Conservation (phyloP, 2,797 vertebrate genomes). For the Tokudaia tokunoshimensis region DNA sequence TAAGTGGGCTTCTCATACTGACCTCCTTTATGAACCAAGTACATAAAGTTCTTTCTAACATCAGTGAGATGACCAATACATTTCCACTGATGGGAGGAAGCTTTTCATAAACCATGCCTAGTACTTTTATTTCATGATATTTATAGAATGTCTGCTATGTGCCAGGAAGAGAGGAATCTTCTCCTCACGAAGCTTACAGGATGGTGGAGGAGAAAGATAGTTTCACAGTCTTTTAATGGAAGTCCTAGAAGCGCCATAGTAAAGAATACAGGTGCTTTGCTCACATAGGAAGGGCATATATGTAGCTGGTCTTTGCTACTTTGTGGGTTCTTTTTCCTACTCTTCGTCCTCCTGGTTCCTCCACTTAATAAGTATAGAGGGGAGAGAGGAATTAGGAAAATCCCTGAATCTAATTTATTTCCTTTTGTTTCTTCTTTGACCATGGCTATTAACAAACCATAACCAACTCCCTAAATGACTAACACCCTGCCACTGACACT, state of each 20-base stretch:
- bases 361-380: background rate
- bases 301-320: too few species aligned
- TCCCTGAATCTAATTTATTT: background rate
- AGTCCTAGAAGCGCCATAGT: background rate
- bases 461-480: background rate
- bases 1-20: slow-evolving; percentile 53
- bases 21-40: slow-evolving; percentile 39
- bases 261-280: background rate
- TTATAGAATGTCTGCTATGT: slow-evolving; percentile 48
- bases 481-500: background rate
- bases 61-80: slow-evolving; percentile 49
- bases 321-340: background rate
- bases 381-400: background rate
- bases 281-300: background rate
- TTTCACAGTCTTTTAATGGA: background rate
- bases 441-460: background rate
- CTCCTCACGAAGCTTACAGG: slow-evolving; percentile 45
- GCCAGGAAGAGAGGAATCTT: background rate
- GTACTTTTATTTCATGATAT: slow-evolving; percentile 59
- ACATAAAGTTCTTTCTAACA: slow-evolving; percentile 53
- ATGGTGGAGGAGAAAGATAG: background rate
- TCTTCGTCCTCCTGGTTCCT: background rate
- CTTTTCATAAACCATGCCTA: slow-evolving; percentile 35
- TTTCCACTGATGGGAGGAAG: slow-evolving; percentile 57
- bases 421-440: background rate